These are phyloP conservation scores for Cantharis flavilabris DNA, from an alignment of 2,888 invertebrate genomes.

Conservation along the genomic window DNA sequence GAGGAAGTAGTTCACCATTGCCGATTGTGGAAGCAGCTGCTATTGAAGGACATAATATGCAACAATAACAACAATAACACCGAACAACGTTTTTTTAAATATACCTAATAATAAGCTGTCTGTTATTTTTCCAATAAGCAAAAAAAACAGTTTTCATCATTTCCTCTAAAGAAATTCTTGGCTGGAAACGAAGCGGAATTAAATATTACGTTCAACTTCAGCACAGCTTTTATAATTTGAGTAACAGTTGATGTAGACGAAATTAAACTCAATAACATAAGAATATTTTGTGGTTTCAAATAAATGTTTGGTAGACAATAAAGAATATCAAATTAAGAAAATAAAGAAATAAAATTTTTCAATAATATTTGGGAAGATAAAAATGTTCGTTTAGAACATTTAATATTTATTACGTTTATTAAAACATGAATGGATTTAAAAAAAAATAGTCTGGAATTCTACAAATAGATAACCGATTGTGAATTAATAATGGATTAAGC, in stretches of 20 bases:
- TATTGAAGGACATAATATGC: neutral
- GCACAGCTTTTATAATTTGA: neutral
- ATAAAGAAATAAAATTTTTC: neutral
- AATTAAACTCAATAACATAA: neutral
- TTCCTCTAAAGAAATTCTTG: neutral
- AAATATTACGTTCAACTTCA: neutral
- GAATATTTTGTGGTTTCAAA: neutral
- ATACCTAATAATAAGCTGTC: neutral
- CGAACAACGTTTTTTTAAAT: neutral
- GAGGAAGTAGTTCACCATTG: neutral
- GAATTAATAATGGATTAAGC: neutral
- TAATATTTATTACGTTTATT: neutral
- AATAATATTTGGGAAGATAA: neutral
- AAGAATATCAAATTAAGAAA: neutral
- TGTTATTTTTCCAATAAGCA: neutral
- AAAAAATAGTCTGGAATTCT: neutral
- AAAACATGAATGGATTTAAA: no score
- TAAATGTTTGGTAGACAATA: neutral
- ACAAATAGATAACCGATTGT: neutral
- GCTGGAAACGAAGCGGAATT: neutral
- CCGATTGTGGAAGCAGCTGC: neutral
- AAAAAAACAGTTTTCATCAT: neutral
- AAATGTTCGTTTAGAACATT: neutral
- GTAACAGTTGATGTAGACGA: neutral
- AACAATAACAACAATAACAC: neutral